Evolutionary conservation across 2,797 vertebrate species (phyloP).

Genomic region (Coranthus polyacanthus): DNA sequence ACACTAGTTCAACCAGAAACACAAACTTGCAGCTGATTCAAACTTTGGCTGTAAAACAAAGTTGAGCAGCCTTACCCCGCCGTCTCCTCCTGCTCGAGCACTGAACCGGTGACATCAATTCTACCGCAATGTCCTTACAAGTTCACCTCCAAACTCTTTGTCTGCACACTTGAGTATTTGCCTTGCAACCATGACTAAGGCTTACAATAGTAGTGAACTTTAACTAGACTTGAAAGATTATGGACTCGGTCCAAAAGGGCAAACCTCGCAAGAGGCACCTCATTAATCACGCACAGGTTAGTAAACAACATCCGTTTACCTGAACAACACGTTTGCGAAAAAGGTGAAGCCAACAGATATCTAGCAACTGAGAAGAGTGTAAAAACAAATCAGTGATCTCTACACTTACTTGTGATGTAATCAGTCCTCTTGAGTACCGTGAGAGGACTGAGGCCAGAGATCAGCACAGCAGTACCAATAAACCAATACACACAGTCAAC

Average conservation of each 20-base stretch:
- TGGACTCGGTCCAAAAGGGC: constrained; percentile 77
- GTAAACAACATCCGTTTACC: constrained; percentile 1
- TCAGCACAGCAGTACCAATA: background rate
- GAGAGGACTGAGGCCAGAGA: constrained; percentile 22
- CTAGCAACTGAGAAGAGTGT: background rate
- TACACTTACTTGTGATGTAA: constrained; percentile 31
- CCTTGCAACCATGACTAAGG: constrained; percentile 46
- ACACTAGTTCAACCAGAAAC: background rate
- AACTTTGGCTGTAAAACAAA: constrained; percentile 3
- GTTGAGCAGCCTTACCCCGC: constrained; percentile 65
- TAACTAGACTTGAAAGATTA: constrained; percentile 72
- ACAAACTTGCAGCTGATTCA: background rate
- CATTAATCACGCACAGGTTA: constrained; percentile 1
- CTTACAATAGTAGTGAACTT: constrained; percentile 65
- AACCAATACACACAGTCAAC: background rate
- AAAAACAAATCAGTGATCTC: background rate
- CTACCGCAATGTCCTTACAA: background rate
- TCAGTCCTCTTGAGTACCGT: background rate
- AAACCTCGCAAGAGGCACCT: constrained; percentile 23
- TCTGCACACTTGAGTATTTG: constrained; percentile 17
- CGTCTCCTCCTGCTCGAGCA: constrained; percentile 56
- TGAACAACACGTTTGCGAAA: background rate
- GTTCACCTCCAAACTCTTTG: constrained; percentile 4
- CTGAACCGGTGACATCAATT: constrained; percentile 57
- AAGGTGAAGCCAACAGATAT: background rate